Conservation (phyloP, 2,797 vertebrate genomes). For the Acrossocheilus wenchowensis region DNA sequence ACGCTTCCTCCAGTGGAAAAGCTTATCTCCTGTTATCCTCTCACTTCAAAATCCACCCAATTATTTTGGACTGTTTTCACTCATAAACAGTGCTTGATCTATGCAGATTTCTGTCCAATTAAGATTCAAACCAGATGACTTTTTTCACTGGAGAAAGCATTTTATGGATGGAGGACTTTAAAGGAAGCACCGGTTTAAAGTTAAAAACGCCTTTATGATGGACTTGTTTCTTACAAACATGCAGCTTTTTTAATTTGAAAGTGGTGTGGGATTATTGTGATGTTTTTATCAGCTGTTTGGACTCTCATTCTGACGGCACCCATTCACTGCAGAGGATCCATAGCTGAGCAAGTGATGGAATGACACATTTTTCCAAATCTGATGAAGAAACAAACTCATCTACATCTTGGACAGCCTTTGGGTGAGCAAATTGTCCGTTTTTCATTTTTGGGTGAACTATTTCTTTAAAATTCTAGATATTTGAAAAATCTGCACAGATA, state of each 20-base stretch:
- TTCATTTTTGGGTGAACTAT: neutral
- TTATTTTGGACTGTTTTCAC: neutral
- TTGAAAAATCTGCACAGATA: conserved; percentile 72
- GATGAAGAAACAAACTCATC: neutral
- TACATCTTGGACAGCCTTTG: neutral
- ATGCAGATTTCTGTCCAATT: neutral
- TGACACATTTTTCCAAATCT: neutral
- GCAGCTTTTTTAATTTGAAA: neutral
- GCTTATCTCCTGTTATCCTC: neutral
- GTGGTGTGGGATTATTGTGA: neutral
- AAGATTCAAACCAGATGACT: neutral
- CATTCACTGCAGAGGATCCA: neutral
- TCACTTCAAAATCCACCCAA: neutral
- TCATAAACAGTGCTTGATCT: neutral
- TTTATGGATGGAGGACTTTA: neutral
- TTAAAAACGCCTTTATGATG: neutral
- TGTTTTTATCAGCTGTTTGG: conserved; percentile 3
- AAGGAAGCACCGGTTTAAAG: neutral
- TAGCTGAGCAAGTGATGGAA: neutral
- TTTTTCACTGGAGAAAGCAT: neutral
- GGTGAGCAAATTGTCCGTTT: too few species aligned
- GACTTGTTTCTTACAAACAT: neutral
- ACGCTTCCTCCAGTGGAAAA: neutral
- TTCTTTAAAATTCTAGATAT: neutral
- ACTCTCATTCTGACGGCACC: neutral